Conservation (phyloP, 2,113 vertebrate species). For the Cephalopholis sonnerati region DNA sequence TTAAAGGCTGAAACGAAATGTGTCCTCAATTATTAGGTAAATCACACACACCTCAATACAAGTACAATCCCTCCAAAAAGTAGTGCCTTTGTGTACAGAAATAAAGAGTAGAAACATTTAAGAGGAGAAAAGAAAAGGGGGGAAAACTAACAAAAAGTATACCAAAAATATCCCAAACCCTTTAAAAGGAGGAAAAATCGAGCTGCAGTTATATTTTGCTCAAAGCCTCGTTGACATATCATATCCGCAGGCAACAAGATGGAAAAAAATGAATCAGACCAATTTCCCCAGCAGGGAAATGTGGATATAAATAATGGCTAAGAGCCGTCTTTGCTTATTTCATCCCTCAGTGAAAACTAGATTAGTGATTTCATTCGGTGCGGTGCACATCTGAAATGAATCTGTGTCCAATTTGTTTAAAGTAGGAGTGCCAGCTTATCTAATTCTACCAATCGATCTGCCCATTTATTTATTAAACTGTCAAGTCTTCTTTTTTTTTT, state of each 20-base stretch:
- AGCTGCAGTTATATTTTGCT: conserved; percentile 6
- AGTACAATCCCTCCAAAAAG: too few relatives aligned
- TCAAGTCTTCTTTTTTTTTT: background rate
- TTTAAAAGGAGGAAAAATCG: background rate
- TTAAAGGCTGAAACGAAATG: too few relatives aligned
- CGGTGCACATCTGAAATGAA: conserved; percentile 10
- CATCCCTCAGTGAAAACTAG: conserved; percentile 18
- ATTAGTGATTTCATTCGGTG: conserved; percentile 12
- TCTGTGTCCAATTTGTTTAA: conserved; percentile 28
- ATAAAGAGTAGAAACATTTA: too few relatives aligned
- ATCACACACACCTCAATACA: too few relatives aligned
- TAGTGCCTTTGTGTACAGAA: too few relatives aligned
- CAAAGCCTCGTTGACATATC: conserved; percentile 9
- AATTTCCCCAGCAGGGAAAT: conserved; percentile 26
- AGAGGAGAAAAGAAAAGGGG: background rate
- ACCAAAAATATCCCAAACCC: background rate
- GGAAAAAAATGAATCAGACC: conserved; percentile 18
- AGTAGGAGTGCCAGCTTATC: background rate
- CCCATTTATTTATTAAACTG: background rate
- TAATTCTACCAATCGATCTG: background rate
- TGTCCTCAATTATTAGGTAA: too few relatives aligned
- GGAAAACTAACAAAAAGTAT: background rate
- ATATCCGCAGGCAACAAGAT: conserved; percentile 27
- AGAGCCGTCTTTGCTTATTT: conserved; percentile 12
- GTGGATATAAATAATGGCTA: conserved; percentile 36